Conservation (phyloP, 1,140 invertebrate genomes). For the Diuraphis noxia region DNA sequence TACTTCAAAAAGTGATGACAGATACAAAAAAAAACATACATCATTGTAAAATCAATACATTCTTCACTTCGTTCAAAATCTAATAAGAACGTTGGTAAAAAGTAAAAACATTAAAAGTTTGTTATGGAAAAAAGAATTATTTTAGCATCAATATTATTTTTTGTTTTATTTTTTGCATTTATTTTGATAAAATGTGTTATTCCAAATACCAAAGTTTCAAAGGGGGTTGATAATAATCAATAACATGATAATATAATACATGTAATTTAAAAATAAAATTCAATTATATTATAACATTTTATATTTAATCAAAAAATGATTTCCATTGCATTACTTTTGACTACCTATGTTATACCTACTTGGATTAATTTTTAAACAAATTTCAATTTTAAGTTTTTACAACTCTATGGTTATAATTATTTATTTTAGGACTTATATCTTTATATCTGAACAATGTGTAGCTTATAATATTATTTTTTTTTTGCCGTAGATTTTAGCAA, state of each 20-base stretch:
- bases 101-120: not conserved
- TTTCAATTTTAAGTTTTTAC: not conserved
- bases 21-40: too few relatives aligned
- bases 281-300: not conserved
- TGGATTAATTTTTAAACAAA: not conserved
- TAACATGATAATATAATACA: not conserved
- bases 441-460: too few relatives aligned
- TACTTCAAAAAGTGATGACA: too few relatives aligned
- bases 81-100: not conserved
- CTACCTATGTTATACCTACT: not conserved
- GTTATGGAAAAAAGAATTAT: not conserved
- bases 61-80: too few relatives aligned
- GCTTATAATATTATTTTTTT: too few relatives aligned
- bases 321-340: not conserved
- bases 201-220: not conserved
- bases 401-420: not conserved
- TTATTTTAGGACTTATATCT: too few relatives aligned
- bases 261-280: not conserved
- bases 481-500: not conserved
- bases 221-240: not conserved
- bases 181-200: not conserved
- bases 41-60: too few relatives aligned
- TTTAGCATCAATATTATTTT: not conserved
- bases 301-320: not conserved
- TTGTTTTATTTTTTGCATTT: not conserved